Percentiles rank a stretch among this genome's conserved stretches.
Evolutionary conservation across 2,888 invertebrate genomes (phyloP).

Genomic region (Eupithecia tripunctaria): DNA sequence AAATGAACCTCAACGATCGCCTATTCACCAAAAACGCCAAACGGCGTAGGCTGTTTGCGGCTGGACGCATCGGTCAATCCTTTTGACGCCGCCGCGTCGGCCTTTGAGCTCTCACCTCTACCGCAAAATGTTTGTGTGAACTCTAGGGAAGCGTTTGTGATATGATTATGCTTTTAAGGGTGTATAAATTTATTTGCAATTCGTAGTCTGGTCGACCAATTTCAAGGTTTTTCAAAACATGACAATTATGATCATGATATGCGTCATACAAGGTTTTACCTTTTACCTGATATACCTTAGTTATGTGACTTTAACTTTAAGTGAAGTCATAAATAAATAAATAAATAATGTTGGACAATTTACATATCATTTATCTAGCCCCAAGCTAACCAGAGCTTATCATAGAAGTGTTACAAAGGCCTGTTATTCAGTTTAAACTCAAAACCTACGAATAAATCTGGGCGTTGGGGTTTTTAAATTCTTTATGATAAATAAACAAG

Average conservation of each 20-base stretch:
- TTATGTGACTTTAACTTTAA: background rate
- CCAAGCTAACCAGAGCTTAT: too few relatives aligned
- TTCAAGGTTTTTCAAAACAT: background rate
- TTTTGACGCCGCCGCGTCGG: conserved; percentile 67
- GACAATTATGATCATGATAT: background rate
- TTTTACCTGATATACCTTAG: background rate
- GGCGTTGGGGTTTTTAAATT: background rate
- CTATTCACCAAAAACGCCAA: conserved; percentile 57
- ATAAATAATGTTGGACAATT: too few relatives aligned
- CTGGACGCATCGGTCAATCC: conserved; percentile 74
- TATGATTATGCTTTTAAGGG: background rate
- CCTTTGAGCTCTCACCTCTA: conserved; percentile 80
- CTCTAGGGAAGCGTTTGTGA: conserved; percentile 58
- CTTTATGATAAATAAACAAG: conserved; percentile 22
- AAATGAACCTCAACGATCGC: conserved; percentile 53
- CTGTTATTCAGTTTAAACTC: background rate
- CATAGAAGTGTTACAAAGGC: background rate
- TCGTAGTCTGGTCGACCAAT: background rate
- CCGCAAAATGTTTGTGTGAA: conserved; percentile 77
- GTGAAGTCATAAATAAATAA: too few relatives aligned
- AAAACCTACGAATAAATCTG: background rate
- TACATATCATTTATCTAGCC: too few relatives aligned
- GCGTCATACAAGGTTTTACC: background rate
- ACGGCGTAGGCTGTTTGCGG: conserved; percentile 66
- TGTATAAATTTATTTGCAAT: background rate